Evolutionary conservation across 2,888 invertebrate species (phyloP).

Genomic region (Calephelis perditalis): DNA sequence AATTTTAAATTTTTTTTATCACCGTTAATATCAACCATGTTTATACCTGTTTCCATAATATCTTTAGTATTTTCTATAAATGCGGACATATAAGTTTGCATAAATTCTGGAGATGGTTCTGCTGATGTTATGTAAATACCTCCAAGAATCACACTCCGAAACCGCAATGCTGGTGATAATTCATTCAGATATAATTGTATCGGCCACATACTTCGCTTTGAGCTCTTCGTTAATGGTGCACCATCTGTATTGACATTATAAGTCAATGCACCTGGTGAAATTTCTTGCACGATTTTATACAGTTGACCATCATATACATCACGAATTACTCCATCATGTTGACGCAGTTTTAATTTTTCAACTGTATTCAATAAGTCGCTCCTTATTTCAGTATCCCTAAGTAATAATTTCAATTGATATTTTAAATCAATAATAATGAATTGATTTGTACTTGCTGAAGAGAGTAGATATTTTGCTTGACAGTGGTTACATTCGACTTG

Average conservation of each 20-base stretch:
- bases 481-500: neutral
- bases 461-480: neutral
- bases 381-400: neutral
- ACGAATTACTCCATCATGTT: too few species aligned
- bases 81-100: neutral
- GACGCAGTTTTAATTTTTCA: too few species aligned
- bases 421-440: neutral
- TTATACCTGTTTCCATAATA: neutral
- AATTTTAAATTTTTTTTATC: neutral
- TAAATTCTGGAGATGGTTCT: neutral
- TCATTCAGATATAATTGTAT: neutral
- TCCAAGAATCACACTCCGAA: neutral
- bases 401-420: neutral
- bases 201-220: neutral
- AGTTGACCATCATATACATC: too few species aligned
- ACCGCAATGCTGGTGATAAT: neutral
- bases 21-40: neutral
- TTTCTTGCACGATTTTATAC: neutral
- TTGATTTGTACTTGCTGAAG: neutral
- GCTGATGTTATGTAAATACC: neutral
- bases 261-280: neutral
- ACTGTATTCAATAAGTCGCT: too few species aligned
- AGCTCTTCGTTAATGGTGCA: neutral
- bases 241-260: neutral
- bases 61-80: neutral